phyloP scores from a whole-genome alignment of 2,888 invertebrate genomes.

The Dendrolimus pini region DNA sequence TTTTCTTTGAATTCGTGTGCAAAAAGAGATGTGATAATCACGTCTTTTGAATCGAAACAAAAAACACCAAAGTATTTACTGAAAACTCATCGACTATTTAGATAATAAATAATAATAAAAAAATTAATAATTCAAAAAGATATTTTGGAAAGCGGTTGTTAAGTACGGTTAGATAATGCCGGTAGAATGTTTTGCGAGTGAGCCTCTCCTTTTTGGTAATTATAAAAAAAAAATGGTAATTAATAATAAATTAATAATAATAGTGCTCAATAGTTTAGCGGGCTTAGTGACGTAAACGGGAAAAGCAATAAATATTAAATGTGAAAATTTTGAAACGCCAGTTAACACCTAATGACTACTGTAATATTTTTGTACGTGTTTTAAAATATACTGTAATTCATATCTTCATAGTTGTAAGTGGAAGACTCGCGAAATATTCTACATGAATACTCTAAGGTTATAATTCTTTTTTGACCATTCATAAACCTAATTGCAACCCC shows the following conservation, averaged over 20 bases:
- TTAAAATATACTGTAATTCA: constrained; percentile 71
- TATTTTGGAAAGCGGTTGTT: constrained; percentile 67
- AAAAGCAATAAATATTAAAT: constrained; percentile 66
- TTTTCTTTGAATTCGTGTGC: constrained; percentile 1
- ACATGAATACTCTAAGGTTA: background rate
- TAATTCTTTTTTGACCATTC: background rate
- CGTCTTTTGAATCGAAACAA: constrained; percentile 65
- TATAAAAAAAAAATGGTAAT: constrained; percentile 25
- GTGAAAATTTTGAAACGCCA: constrained; percentile 57
- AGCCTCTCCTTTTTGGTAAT: constrained; percentile 51
- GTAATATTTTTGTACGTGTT: constrained; percentile 75
- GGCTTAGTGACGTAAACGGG: constrained; percentile 42
- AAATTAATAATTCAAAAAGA: constrained; percentile 40
- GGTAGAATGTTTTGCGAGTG: constrained; percentile 62
- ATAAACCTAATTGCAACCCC: background rate
- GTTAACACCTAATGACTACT: constrained; percentile 49
- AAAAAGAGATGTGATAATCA: constrained; percentile 14
- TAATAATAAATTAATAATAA: constrained; percentile 53
- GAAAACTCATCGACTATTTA: constrained; percentile 73
- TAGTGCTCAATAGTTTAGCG: constrained; percentile 71
- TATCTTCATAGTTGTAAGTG: constrained; percentile 71
- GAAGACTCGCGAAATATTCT: constrained; percentile 32
- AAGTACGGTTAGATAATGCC: constrained; percentile 47
- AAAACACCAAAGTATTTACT: constrained; percentile 71
- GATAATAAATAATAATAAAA: constrained; percentile 68